These are phyloP conservation scores for Drosophila seclusa DNA, from an alignment of 2,888 invertebrate genomes.

Conservation along the genomic window DNA sequence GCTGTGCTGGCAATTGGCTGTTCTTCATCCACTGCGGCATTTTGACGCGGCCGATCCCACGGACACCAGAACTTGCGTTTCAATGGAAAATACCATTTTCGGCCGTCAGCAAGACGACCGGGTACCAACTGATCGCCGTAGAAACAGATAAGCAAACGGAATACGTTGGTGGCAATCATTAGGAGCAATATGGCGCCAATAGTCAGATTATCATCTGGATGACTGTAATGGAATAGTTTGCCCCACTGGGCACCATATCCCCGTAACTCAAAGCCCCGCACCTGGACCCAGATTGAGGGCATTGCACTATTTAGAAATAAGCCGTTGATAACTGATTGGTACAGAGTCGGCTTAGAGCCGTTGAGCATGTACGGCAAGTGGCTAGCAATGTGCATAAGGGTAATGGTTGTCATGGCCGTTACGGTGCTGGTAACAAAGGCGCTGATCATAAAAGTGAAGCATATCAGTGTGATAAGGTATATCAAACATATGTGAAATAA, in stretches of 20 bases:
- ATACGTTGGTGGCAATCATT: conserved; percentile 81
- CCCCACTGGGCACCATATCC: conserved; percentile 86
- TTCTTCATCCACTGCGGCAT: background rate
- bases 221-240: conserved; percentile 87
- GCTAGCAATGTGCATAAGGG: conserved; percentile 89
- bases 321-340: background rate
- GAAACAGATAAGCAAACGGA: conserved; percentile 89
- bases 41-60: conserved; percentile 16
- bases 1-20: fast-evolving
- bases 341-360: background rate
- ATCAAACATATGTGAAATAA: conserved; percentile 89
- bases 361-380: conserved; percentile 87
- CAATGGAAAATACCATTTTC: conserved; percentile 92
- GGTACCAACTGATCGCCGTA: conserved; percentile 94
- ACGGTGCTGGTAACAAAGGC: conserved; percentile 91
- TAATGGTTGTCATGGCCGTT: conserved; percentile 89
- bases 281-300: conserved; percentile 27
- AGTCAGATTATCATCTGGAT: conserved; percentile 88
- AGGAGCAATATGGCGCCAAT: conserved; percentile 90
- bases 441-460: conserved; percentile 91
- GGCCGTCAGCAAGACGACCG: conserved; percentile 92
- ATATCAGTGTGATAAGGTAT: conserved; percentile 89
- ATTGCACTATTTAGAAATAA: conserved; percentile 55
- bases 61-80: conserved; percentile 86
- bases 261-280: conserved; percentile 24